A percentile compares a stretch with the other conserved stretches of the same genome.
phyloP scores from a whole-genome alignment of 2,888 invertebrate species.

The Ophion obscuratus region DNA sequence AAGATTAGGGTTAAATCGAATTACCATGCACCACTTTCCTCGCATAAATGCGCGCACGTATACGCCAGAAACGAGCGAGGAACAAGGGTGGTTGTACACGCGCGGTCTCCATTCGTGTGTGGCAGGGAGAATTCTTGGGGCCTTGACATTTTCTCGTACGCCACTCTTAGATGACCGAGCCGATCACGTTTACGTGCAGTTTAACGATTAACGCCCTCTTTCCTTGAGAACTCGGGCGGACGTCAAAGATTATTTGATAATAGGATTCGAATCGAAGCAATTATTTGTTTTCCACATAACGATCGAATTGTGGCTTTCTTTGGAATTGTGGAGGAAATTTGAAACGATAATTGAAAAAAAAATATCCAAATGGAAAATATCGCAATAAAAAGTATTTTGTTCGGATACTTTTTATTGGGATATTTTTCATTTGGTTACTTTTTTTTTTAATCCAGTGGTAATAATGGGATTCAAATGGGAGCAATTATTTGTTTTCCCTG shows the following conservation, averaged over 20 bases:
- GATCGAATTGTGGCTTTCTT: too few species aligned
- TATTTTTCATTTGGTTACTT: too few species aligned
- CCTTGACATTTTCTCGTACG: constrained; percentile 67
- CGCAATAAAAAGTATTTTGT: too few species aligned
- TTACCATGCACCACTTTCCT: constrained; percentile 62
- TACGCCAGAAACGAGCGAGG: background rate
- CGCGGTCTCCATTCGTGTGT: background rate
- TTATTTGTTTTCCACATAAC: background rate
- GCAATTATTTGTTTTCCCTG: too few species aligned
- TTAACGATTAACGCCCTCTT: constrained; percentile 51
- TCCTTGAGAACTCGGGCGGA: constrained; percentile 41
- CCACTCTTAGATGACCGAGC: constrained; percentile 44
- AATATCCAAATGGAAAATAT: too few species aligned
- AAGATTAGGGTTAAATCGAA: constrained; percentile 64
- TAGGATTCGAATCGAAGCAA: background rate
- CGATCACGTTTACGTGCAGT: constrained; percentile 48
- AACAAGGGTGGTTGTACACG: background rate
- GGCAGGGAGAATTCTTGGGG: constrained; percentile 15
- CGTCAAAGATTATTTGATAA: background rate
- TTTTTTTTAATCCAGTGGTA: too few species aligned
- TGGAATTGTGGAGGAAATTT: too few species aligned
- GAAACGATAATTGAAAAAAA: too few species aligned
- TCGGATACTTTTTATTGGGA: too few species aligned
- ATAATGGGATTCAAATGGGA: too few species aligned
- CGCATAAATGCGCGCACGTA: constrained; percentile 29